These are phyloP conservation scores for Perodicticus potto DNA, from an alignment of 2,797 vertebrate genomes.

Conservation along the genomic window DNA sequence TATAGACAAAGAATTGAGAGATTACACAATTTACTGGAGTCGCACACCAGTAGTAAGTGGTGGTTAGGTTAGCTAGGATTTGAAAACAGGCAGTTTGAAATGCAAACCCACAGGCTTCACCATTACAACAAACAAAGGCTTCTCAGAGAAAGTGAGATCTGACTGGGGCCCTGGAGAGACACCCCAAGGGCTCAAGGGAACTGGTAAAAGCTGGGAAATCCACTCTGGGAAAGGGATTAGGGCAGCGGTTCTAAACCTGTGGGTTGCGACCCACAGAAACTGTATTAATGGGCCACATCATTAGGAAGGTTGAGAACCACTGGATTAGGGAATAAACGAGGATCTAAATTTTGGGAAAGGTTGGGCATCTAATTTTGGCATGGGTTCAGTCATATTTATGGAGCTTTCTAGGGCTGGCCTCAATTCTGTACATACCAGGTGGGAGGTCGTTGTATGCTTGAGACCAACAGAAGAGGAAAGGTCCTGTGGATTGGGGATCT, in stretches of 20 bases:
- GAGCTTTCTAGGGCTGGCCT: neutral
- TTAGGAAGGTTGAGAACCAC: neutral
- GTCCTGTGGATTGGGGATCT: neutral
- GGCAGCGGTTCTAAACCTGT: too few species aligned
- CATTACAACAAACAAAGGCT: neutral
- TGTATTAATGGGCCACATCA: too few species aligned
- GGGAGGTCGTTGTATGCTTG: neutral
- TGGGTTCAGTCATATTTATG: neutral
- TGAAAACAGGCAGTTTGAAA: slow-evolving; percentile 22
- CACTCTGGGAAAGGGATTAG: neutral
- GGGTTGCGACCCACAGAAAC: too few species aligned
- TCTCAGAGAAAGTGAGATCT: neutral
- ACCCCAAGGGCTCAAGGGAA: neutral
- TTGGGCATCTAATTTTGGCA: neutral
- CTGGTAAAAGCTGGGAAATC: neutral
- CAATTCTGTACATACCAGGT: neutral
- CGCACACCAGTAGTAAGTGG: neutral
- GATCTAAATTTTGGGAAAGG: neutral
- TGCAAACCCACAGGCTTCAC: neutral
- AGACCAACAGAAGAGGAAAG: neutral
- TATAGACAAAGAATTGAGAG: neutral
- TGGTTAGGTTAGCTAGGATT: neutral
- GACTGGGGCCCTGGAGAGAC: neutral
- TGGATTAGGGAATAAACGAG: neutral
- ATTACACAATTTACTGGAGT: neutral